A percentile compares a stretch with the other conserved stretches of the same genome.
phyloP scores from a whole-genome alignment of 1,140 invertebrate species.

The Hylaeus volcanicus region DNA sequence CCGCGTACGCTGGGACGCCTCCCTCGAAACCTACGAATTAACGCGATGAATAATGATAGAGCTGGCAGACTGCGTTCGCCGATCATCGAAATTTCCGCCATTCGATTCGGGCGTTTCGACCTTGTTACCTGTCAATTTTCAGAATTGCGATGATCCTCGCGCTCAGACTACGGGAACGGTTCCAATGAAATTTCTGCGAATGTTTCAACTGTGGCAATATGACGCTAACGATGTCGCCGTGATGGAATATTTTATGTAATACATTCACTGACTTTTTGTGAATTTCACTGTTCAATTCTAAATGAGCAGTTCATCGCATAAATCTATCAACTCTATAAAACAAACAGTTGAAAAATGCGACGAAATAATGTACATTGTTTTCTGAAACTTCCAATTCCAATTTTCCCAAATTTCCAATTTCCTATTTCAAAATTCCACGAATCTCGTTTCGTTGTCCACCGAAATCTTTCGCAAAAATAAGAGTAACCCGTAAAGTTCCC shows the following conservation, averaged over 20 bases:
- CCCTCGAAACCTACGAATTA: background rate
- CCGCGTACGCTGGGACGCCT: background rate
- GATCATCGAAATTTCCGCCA: constrained; percentile 16
- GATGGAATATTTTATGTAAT: no score
- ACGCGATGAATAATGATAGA: constrained; percentile 23
- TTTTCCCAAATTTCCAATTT: no score
- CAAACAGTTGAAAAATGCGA: no score
- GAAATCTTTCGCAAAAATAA: background rate
- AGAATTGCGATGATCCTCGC: constrained; percentile 9
- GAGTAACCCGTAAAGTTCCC: background rate
- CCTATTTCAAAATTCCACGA: background rate
- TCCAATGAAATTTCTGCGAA: background rate
- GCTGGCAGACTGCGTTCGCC: no score
- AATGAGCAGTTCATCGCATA: no score
- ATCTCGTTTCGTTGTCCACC: no score
- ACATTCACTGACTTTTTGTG: no score
- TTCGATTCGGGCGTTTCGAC: background rate
- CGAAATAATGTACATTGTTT: no score
- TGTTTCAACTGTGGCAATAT: background rate
- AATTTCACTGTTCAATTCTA: no score
- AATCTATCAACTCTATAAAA: no score
- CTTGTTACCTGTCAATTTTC: constrained; percentile 17
- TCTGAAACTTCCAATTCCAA: no score
- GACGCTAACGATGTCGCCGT: background rate
- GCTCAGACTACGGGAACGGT: background rate